Evolutionary conservation across 92 coral and sea anemone species (phyloP), one percentile per base, ranked within the genome.

Genomic region (Pocillopora grandis): DNA sequence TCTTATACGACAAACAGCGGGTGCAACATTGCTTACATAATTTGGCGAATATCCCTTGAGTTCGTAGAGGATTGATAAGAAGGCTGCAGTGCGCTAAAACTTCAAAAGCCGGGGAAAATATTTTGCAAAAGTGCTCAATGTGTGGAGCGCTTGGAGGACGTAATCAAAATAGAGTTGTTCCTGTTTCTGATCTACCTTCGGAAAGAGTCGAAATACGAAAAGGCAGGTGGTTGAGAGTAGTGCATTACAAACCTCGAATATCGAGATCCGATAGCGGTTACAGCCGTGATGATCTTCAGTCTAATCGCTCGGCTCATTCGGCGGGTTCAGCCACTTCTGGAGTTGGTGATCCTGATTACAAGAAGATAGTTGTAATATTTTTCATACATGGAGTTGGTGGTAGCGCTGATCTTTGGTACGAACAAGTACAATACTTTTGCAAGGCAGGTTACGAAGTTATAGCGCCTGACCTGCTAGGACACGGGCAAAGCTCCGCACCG

Each of bases 331-430:
- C 58, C n/a, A 70, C 80, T 36, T 70, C 75, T 36, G 27, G 52
- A 19, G 81, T 74, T 3, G 77, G 80, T 75, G 82, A 74, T 57
- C 81, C 79, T 36, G 88, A 89, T 35, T 79, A 85, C 59, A 87
- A 82, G 64, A 91, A 87, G 76, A 78, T 89, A 4, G 83, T 96
- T 21, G 98, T 92, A 18, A 79, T 96, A 78, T 96, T 96, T 85
- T 96, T 96, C 65, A 88, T 96, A 33, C 99, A 96, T 58, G 99
- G 99, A 9, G 98, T 96, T 37, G 99, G 99, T 57, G 99, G 99
- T 0, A 87, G 98, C 78, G 93, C 99, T 10, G 97, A 96, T 55
- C 83, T 96, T 52, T 96, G 99, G 99, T 77, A 91, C 37, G 95
- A 93, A 75, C 99, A 96, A 87, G 83, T 96, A 19, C 90, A 83